Evolutionary conservation across 2,797 vertebrate species (phyloP).

Genomic region (Poeciliopsis gracilis): DNA sequence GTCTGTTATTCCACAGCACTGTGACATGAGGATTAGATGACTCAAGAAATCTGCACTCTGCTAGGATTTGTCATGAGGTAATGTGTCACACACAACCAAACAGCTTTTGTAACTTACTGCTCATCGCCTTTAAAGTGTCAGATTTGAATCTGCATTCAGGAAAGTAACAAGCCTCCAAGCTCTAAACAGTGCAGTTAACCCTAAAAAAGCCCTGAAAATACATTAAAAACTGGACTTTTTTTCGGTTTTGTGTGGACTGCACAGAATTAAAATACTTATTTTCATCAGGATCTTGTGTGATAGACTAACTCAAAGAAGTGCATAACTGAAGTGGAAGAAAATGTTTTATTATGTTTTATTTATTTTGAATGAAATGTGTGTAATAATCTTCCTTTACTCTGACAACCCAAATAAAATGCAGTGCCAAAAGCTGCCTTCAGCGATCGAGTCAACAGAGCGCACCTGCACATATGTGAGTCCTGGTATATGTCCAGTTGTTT

Average conservation of each 20-base stretch:
- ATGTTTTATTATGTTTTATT: not conserved
- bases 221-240: not conserved
- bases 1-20: slow-evolving; percentile 38
- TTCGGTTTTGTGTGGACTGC: not conserved
- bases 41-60: slow-evolving; percentile 50
- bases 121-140: slow-evolving; percentile 49
- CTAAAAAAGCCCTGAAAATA: not conserved
- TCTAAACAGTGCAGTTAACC: slow-evolving; percentile 3
- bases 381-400: not conserved
- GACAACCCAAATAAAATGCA: not conserved
- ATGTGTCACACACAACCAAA: slow-evolving; percentile 16
- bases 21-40: slow-evolving; percentile 63
- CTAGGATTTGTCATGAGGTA: slow-evolving; percentile 57
- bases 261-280: not conserved
- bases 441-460: not conserved
- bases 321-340: not conserved
- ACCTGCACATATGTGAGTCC: not conserved
- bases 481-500: not conserved
- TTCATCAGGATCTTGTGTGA: not conserved
- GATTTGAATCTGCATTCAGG: slow-evolving; percentile 5
- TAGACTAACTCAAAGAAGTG: not conserved
- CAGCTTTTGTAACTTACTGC: slow-evolving; percentile 13
- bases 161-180: not conserved
- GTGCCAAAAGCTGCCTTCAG: not conserved
- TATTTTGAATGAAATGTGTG: not conserved